Evolutionary conservation across 2,888 invertebrate species (phyloP).

Genomic region (Mythimna loreyi): DNA sequence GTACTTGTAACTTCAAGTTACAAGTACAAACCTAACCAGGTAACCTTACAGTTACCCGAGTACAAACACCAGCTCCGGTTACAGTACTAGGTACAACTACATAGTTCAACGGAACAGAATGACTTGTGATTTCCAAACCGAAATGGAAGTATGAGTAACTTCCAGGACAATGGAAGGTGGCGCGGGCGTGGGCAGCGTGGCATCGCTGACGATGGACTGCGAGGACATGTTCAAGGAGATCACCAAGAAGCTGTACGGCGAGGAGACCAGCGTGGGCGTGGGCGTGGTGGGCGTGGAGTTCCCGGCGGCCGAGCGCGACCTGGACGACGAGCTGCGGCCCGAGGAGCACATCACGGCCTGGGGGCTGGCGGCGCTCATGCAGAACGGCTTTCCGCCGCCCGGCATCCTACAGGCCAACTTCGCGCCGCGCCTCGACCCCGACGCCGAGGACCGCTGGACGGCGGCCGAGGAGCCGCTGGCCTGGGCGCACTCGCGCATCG

Average conservation of each 20-base stretch:
- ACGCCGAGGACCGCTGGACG: slow-evolving; percentile 92
- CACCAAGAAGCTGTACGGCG: slow-evolving; percentile 97
- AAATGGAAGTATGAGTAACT: not conserved
- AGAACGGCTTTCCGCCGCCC: slow-evolving; percentile 93
- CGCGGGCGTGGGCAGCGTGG: slow-evolving; percentile 84
- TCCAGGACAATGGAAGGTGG: slow-evolving; percentile 87
- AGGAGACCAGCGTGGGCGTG: slow-evolving; percentile 90
- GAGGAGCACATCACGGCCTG: slow-evolving; percentile 94
- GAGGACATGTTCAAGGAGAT: slow-evolving; percentile 98
- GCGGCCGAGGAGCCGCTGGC: slow-evolving; percentile 93
- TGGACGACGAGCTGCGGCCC: slow-evolving; percentile 91
- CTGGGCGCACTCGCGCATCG: slow-evolving; percentile 95
- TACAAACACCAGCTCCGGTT: not conserved
- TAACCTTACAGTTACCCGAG: too few species aligned
- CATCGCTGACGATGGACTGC: slow-evolving; percentile 92
- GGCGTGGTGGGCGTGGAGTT: slow-evolving; percentile 86
- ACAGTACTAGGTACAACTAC: too few species aligned
- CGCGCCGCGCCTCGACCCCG: slow-evolving; percentile 87
- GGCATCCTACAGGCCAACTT: slow-evolving; percentile 92
- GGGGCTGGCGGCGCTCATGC: slow-evolving; percentile 94
- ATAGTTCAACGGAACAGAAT: not conserved
- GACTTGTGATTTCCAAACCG: not conserved
- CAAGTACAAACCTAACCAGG: too few species aligned
- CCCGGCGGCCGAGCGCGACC: slow-evolving; percentile 88
- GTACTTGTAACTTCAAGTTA: not conserved